A percentile compares a stretch with the other conserved stretches of the same genome.
phyloP scores from a whole-genome alignment of 2,888 invertebrate genomes.

The Dolichopus griseipennis region DNA sequence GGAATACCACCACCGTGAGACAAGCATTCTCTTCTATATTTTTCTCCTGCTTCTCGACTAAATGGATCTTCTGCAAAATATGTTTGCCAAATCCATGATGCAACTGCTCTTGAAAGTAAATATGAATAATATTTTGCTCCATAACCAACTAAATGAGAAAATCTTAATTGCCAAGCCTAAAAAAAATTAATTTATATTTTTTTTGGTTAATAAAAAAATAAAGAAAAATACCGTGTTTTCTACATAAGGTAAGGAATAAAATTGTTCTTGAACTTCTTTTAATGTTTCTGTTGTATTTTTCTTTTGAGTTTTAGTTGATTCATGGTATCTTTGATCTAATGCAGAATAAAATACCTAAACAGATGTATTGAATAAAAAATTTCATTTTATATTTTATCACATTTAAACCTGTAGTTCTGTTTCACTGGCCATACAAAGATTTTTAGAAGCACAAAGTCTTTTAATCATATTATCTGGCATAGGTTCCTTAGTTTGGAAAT shows the following conservation, averaged over 20 bases:
- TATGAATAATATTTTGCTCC: slow-evolving; percentile 99
- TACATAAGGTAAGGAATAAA: slow-evolving; percentile 80
- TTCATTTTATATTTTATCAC: background rate
- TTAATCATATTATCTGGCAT: slow-evolving; percentile 73
- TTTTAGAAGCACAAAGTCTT: slow-evolving; percentile 74
- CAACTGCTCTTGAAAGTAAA: slow-evolving; percentile 85
- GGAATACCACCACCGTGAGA: slow-evolving; percentile 82
- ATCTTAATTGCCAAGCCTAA: slow-evolving; percentile 89
- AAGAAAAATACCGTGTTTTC: slow-evolving; percentile 61
- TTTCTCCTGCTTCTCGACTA: slow-evolving; percentile 65
- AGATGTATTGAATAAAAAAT: background rate
- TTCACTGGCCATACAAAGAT: slow-evolving; percentile 81
- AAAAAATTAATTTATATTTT: slow-evolving; percentile 19
- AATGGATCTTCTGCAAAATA: slow-evolving; percentile 75
- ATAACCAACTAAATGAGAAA: slow-evolving; percentile 94
- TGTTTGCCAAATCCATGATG: slow-evolving; percentile 85
- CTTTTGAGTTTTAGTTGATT: slow-evolving; percentile 32
- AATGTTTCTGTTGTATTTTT: slow-evolving; percentile 62
- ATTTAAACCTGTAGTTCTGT: slow-evolving; percentile 63
- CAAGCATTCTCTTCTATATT: slow-evolving; percentile 66
- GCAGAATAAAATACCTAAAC: slow-evolving; percentile 78
- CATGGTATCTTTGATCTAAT: slow-evolving; percentile 83
- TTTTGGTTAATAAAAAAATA: slow-evolving; percentile 10
- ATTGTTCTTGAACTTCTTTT: slow-evolving; percentile 65
- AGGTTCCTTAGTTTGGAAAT: slow-evolving; percentile 79